Conservation (phyloP, 2,113 vertebrate species). For the Elanoides forficatus region DNA sequence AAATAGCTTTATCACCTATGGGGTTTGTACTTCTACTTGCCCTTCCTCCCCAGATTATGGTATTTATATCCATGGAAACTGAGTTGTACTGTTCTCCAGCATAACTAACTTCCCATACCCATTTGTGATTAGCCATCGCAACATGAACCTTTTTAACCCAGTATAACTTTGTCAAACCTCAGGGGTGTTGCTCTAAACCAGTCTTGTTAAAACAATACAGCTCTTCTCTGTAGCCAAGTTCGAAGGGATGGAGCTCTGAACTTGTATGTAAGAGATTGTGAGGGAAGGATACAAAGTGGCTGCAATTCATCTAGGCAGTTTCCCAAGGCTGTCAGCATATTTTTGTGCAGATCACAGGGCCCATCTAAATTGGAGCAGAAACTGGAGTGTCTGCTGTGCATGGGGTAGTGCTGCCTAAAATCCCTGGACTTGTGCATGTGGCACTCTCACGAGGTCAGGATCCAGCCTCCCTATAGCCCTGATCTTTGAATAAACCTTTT, state of each 20-base stretch:
- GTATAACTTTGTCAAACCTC: not conserved
- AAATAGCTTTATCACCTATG: not conserved
- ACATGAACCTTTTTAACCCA: not conserved
- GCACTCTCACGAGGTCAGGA: not conserved
- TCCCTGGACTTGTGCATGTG: not conserved
- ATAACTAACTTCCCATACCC: not conserved
- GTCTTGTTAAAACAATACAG: not conserved
- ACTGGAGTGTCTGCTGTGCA: not conserved
- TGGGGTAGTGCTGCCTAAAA: not conserved
- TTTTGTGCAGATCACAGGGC: not conserved
- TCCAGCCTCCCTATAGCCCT: not conserved
- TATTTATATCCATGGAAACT: not conserved
- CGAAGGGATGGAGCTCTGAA: not conserved
- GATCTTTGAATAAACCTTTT: not conserved
- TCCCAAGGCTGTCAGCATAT: not conserved
- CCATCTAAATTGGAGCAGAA: not conserved
- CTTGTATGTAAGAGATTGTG: fast-evolving
- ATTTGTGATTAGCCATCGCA: not conserved
- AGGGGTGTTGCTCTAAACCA: no score
- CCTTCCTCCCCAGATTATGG: not conserved
- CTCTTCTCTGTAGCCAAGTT: not conserved
- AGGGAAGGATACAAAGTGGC: not conserved
- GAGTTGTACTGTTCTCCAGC: not conserved
- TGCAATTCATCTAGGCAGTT: not conserved
- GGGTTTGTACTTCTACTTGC: not conserved